Evolutionary conservation across 64 coral and sea anemone species (phyloP).

Genomic region (Exaiptasia diaphana): DNA sequence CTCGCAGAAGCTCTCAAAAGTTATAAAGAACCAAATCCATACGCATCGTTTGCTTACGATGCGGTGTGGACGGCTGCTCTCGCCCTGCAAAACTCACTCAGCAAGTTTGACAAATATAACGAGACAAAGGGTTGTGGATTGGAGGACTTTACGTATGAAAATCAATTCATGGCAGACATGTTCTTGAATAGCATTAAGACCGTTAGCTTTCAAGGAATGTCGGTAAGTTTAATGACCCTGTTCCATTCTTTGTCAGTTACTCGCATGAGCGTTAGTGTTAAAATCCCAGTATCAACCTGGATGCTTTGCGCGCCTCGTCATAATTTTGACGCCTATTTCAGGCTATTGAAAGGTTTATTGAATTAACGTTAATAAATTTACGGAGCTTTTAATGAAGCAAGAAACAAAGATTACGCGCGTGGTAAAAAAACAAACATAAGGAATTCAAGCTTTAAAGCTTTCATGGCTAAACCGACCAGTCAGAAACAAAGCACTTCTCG

Average conservation of each 20-base stretch:
- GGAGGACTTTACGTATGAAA: constrained; percentile 62
- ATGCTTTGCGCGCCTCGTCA: no score
- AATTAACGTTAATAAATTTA: no score
- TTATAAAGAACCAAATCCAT: constrained; percentile 16
- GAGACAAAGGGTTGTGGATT: constrained; percentile 39
- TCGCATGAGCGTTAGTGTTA: neutral
- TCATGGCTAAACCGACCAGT: no score
- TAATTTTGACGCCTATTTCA: no score
- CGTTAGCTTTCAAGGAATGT: constrained; percentile 64
- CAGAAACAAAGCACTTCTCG: no score
- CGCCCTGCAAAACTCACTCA: constrained; percentile 39
- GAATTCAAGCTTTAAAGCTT: no score
- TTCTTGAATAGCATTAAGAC: constrained; percentile 54
- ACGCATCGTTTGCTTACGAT: constrained; percentile 67
- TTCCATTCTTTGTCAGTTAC: no score
- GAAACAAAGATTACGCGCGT: no score
- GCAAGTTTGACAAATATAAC: constrained; percentile 26
- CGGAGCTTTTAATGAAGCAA: no score
- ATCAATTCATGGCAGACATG: constrained; percentile 40
- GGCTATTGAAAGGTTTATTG: no score
- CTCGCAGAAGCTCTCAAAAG: neutral
- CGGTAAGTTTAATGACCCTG: constrained; percentile 16
- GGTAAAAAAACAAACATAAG: no score
- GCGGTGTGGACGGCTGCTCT: constrained; percentile 60
- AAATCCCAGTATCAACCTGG: no score